Evolutionary conservation across 2,113 vertebrate genomes (phyloP).

Genomic region (cat (Felis catus)): F.catus_Fca126_mat1.0 CM031418.1:36745501-36746000

Average conservation of each 20-base stretch:
- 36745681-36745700: neutral
- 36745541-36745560: slow-evolving; percentile 48
- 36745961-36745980: slow-evolving; percentile 30
- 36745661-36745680: slow-evolving; percentile 9
- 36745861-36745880: neutral
- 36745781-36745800: neutral
- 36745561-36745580: neutral
- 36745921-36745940: slow-evolving; percentile 16
- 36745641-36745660: neutral
- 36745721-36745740: neutral
- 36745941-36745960: slow-evolving; percentile 36
- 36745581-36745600: neutral
- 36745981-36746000: neutral
- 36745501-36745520: slow-evolving; percentile 21
- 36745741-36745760: neutral
- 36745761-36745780: neutral
- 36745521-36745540: slow-evolving; percentile 55
- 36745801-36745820: neutral
- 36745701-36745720: neutral
- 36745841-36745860: slow-evolving; percentile 53
- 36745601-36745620: neutral
- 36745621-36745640: neutral
- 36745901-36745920: slow-evolving; percentile 55
- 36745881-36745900: slow-evolving; percentile 54
- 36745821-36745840: slow-evolving; percentile 19